Evolutionary conservation across 2,113 vertebrate genomes (phyloP).

Genomic region (Melanerpes aurifrons): DNA sequence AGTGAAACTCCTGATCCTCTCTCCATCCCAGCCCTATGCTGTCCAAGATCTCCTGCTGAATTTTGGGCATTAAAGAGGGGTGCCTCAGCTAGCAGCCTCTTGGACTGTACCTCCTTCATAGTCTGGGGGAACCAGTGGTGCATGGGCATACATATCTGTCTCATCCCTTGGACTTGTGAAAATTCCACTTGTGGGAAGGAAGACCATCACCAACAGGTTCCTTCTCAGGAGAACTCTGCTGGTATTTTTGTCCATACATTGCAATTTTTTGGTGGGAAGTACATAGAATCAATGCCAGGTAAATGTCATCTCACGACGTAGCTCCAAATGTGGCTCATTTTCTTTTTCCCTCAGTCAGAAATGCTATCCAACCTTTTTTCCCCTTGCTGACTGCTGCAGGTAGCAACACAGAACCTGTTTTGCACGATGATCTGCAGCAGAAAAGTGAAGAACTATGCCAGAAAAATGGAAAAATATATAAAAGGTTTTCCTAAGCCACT

Average conservation of each 20-base stretch:
- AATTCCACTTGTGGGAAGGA: background rate
- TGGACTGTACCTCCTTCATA: background rate
- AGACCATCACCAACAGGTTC: background rate
- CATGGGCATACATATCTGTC: background rate
- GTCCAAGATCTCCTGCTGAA: background rate
- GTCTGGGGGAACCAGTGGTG: background rate
- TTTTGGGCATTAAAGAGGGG: background rate
- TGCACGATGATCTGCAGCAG: background rate
- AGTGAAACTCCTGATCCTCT: rapidly evolving
- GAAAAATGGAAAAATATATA: background rate
- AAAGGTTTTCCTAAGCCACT: background rate
- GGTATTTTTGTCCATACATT: background rate
- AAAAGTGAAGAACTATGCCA: background rate
- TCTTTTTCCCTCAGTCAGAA: background rate
- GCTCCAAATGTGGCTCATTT: background rate
- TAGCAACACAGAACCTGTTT: background rate
- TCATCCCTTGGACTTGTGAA: background rate
- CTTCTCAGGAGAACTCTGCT: background rate
- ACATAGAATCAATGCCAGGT: background rate
- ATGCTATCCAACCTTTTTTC: background rate
- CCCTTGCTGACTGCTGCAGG: background rate
- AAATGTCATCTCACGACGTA: background rate
- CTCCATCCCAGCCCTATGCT: background rate
- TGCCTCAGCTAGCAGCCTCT: background rate
- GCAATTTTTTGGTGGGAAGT: background rate